Evolutionary conservation across 2,888 invertebrate genomes (phyloP), one percentile per base, ranked within the genome.

Genomic region (Chymomyza fuscimana): DNA sequence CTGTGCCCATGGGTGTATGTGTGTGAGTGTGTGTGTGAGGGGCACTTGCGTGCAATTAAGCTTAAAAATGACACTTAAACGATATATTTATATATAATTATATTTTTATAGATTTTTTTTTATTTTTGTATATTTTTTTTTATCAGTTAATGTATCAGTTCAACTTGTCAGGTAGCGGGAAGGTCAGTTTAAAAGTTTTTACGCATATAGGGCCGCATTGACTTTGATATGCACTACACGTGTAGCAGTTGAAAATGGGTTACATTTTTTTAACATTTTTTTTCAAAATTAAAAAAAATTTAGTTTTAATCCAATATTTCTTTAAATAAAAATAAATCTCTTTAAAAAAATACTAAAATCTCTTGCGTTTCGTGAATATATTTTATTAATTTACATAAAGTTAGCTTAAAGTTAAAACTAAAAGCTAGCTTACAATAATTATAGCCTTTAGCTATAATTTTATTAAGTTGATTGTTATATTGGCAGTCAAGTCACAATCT

Each of bases 131-230:
- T n/a, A 61, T 56, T 46, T 63, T 65, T 50, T 22, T 58, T 82
- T 84, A 84, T 84, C 83, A 76, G 69, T 61, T 72, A 79, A 73
- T 84, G 80, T 80, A 85, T 82, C 87, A 75, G 87, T 72, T 46
- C 12, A 46, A 46, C 40, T 46, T 46, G 40, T 12, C 40, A 12
- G 5, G 12, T 15, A 46, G 10, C 40, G 1, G 12, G 40, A 46
- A 46, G 40, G 40, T 46, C 40, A 46, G 10, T 46, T 46, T 46
- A 46, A 46, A 46, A 1, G 32, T 32, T 32, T 7, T 0, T 32
- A 32, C 2, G 32, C 32, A 32, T 32, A 7, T 5, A 32, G 32
- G 32, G 5, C 60, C 54, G 63, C 58, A 58, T 72, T 54, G 62
- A 40, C 65, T 67, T 51, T 32, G 10, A 29, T n/a, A 59, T 36